Evolutionary conservation across 2,797 vertebrate species (phyloP).

Genomic region (Vespertilio murinus): DNA sequence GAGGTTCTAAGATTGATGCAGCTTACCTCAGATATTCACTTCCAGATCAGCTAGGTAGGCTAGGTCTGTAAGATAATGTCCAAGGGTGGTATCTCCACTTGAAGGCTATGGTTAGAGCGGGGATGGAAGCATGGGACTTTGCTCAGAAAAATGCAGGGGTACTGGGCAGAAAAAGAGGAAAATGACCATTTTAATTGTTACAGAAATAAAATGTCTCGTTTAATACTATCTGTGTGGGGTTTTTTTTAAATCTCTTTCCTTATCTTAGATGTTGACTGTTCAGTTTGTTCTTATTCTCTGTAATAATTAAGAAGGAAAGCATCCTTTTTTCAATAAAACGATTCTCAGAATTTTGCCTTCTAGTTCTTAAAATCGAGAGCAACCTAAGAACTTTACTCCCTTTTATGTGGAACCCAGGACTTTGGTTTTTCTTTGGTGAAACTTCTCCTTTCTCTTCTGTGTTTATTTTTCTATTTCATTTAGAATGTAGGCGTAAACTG

Average conservation of each 20-base stretch:
- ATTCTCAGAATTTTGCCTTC: background rate
- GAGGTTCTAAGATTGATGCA: background rate
- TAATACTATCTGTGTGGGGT: background rate
- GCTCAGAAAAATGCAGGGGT: background rate
- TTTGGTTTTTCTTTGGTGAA: constrained; percentile 4
- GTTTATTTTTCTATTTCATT: background rate
- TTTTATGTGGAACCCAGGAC: background rate
- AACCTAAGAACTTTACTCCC: background rate
- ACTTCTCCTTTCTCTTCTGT: background rate
- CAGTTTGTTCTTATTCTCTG: constrained; percentile 37
- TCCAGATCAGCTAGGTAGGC: background rate
- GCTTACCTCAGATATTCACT: background rate
- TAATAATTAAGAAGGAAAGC: constrained; percentile 25
- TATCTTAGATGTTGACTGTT: background rate
- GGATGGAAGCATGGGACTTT: background rate
- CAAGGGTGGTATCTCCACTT: background rate
- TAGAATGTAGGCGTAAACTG: background rate
- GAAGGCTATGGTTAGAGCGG: background rate
- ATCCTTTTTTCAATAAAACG: constrained; percentile 24
- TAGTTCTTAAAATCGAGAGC: background rate
- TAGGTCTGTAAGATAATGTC: background rate
- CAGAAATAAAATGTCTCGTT: constrained; percentile 11
- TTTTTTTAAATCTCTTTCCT: background rate
- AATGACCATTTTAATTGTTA: constrained; percentile 43
- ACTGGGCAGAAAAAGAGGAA: background rate